Evolutionary conservation across 2,888 invertebrate species (phyloP), one percentile per base, ranked within the genome.

Genomic region (Smittia sp.): DNA sequence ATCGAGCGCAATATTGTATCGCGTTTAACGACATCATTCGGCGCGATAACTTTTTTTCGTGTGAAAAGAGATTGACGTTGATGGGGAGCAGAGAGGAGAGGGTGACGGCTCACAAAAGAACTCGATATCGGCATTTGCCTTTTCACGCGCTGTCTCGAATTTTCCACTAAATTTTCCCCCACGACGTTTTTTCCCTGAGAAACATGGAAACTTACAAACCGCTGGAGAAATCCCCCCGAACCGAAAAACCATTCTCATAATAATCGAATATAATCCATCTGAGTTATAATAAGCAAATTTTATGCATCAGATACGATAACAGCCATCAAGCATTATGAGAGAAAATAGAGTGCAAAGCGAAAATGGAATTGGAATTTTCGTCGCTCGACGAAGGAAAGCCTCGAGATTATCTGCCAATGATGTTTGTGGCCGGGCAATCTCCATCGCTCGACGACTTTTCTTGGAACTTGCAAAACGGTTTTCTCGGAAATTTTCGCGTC

Each of bases 261-360:
- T 69, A 69, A 69, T 69, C 68, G 46, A 69, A 39, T n/a, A 69
- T 69, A 69, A 69, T 69, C 68, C 68, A 69, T 69, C 68, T 69
- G 39, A 69, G 38, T 69, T 69, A 69, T 69, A 69, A n/a, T n/a
- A n/a, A n/a, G n/a, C n/a, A n/a, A n/a, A 69, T 69, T 69, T 69
- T 69, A 69, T 69, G 68, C 68, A 69, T 69, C 68, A 69, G 52
- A 69, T 69, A 69, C 46, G 24, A 39, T 9, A 18, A 22, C 15
- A 67, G 22, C 38, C 67, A 67, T 39, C 41, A 67, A 39, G 39
- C 41, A 67, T 67, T 67, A 67, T 67, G 67, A 67, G 58, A n/a
- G 67, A 67, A 67, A 67, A 67, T 67, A 20, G 67, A 67, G 67
- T 67, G 67, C 25, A 67, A 67, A 67, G 67, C 67, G 67, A 67